A percentile compares a stretch with the other conserved stretches of the same genome.
phyloP scores from a whole-genome alignment of 2,113 vertebrate genomes.

The Ceratotherium simum region DNA sequence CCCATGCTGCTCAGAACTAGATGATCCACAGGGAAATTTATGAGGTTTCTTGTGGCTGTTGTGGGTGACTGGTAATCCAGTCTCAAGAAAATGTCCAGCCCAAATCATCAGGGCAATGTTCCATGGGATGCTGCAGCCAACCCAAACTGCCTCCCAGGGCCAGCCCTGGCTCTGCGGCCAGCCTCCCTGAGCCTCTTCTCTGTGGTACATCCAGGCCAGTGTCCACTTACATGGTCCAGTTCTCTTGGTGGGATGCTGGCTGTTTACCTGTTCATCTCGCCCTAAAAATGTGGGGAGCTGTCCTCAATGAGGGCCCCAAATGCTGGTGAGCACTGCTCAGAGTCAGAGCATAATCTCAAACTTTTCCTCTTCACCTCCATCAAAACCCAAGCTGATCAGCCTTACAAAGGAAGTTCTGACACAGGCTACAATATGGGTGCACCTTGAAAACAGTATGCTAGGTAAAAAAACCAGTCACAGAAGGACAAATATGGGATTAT shows the following conservation, averaged over 20 bases:
- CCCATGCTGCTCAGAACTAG: background rate
- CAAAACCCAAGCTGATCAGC: background rate
- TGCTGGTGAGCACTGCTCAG: background rate
- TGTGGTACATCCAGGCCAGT: too few relatives aligned
- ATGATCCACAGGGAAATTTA: background rate
- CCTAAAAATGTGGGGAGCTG: background rate
- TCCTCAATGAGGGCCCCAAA: background rate
- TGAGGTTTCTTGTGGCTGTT: background rate
- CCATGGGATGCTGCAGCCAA: background rate
- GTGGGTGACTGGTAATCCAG: background rate
- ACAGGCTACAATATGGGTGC: background rate
- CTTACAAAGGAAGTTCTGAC: background rate
- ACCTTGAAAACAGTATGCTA: background rate
- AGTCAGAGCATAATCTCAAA: background rate
- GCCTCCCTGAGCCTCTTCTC: background rate
- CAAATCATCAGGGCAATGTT: background rate
- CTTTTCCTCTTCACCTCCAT: background rate
- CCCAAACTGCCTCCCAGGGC: background rate
- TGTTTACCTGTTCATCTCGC: background rate
- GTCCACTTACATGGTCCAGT: background rate
- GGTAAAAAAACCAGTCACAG: background rate
- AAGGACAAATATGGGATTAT: background rate
- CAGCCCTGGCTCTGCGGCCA: background rate
- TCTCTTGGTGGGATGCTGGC: background rate
- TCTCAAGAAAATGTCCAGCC: background rate